Base-by-base conservation (phyloP, 2,888 invertebrate genomes). In the Chrysolina oricalcia region DNA sequence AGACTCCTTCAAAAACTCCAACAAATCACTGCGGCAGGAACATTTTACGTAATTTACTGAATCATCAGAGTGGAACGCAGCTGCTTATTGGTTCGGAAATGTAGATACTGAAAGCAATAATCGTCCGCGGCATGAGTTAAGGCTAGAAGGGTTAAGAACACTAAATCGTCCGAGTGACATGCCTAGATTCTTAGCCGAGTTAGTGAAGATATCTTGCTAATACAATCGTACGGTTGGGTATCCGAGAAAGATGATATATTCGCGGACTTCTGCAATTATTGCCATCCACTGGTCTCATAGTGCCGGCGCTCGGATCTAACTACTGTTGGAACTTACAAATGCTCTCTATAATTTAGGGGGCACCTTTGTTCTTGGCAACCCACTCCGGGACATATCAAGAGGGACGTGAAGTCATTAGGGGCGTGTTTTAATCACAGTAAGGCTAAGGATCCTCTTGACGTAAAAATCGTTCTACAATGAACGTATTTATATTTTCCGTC, bases 61-160 rank as follows among this genome's bases (percentile, higher is more conserved):
- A 78, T 81, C 82, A 81, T 82, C 81, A 82, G 80, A 69, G 68
- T 63, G 79, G 80, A 80, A 80, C 82, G 81, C 85, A 85, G 82
- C 84, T 85, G 86, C 84, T 83, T 86, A 85, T 86, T 85, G 86
- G 85, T 85, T 85, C 83, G 86, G 86, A 86, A 86, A 85, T 85
- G 80, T 80, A 83, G 81, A 83, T 81, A 82, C 80, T 79, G 79
- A 72, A 73, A 83, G 83, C 82, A 85, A 84, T 83, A 84, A 83
- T 82, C 83, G 83, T 78, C 78, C 77, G 71, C 70, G 72, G 70
- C 73, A 79, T 76, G 76, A 80, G 79, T 78, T 80, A 81, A 82
- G 73, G 80, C 83, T 78, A 79, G 82, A 86, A 85, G 85, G 85
- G 86, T 85, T 85, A 85, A 85, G 85, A 84, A 82, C 83, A 83